phyloP scores from a whole-genome alignment of 2,113 vertebrate genomes.

The Apus apus region DNA sequence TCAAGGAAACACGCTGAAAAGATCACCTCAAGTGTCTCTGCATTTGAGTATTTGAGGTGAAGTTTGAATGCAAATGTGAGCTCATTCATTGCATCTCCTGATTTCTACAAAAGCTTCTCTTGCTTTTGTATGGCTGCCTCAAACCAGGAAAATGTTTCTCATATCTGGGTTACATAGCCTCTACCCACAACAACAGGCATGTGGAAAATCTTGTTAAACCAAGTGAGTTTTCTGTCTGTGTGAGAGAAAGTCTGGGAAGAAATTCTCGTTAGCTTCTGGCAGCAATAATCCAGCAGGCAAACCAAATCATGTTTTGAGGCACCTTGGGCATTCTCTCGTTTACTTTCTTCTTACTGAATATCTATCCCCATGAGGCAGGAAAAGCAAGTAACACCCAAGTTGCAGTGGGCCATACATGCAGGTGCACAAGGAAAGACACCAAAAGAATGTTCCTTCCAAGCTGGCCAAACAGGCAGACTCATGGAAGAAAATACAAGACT shows the following conservation, averaged over 20 bases:
- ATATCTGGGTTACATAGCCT: neutral
- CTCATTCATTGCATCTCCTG: neutral
- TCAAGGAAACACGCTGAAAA: neutral
- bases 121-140: neutral
- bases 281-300: slow-evolving; percentile 1
- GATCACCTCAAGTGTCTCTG: neutral
- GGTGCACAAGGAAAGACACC: neutral
- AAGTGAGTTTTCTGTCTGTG: neutral
- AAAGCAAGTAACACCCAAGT: neutral
- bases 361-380: neutral
- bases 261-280: slow-evolving; percentile 24
- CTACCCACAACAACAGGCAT: neutral
- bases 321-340: neutral
- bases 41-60: neutral
- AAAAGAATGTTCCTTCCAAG: neutral
- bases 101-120: neutral
- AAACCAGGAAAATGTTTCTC: neutral
- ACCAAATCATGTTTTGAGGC: neutral
- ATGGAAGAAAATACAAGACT: neutral
- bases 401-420: accelerated
- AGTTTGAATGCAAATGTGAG: neutral
- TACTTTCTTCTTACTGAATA: neutral
- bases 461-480: neutral
- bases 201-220: slow-evolving; percentile 8
- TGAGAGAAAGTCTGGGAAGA: neutral